Conservation (phyloP, 1,140 invertebrate species). For the Sminthurinus signatus region DNA sequence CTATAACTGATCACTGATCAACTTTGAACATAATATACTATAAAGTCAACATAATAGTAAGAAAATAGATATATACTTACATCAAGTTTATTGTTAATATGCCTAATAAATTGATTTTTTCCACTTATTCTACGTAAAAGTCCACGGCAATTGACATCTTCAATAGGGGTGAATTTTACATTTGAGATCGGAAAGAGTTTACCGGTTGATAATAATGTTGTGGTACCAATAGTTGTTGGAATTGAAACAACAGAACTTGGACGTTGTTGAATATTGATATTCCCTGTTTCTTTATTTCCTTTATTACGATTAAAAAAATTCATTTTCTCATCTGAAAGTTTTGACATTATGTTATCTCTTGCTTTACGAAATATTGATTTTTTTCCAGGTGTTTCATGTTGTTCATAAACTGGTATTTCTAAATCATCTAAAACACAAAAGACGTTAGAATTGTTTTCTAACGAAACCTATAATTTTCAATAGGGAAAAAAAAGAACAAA, state of each 20-base stretch:
- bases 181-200: slow-evolving; percentile 20
- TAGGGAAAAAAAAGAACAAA: not conserved
- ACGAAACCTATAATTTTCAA: slow-evolving; percentile 32
- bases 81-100: slow-evolving; percentile 36
- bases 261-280: not conserved
- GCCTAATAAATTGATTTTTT: slow-evolving; percentile 32
- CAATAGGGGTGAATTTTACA: slow-evolving; percentile 31
- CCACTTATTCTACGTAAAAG: slow-evolving; percentile 21
- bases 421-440: slow-evolving; percentile 36
- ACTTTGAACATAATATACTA: no score
- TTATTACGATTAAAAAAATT: slow-evolving; percentile 35
- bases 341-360: slow-evolving; percentile 39
- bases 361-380: slow-evolving; percentile 41
- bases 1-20: no score
- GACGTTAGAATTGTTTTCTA: slow-evolving; percentile 37
- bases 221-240: not conserved
- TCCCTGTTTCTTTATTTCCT: slow-evolving; percentile 14
- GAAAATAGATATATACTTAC: no score
- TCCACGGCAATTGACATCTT: slow-evolving; percentile 30
- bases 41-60: no score
- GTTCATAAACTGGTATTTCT: slow-evolving; percentile 21
- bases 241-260: not conserved
- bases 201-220: not conserved
- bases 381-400: slow-evolving; percentile 24
- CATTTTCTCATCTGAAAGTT: slow-evolving; percentile 35